These are phyloP conservation scores for Botia almorhae DNA, from an alignment of 2,797 vertebrate genomes.

Conservation along the genomic window DNA sequence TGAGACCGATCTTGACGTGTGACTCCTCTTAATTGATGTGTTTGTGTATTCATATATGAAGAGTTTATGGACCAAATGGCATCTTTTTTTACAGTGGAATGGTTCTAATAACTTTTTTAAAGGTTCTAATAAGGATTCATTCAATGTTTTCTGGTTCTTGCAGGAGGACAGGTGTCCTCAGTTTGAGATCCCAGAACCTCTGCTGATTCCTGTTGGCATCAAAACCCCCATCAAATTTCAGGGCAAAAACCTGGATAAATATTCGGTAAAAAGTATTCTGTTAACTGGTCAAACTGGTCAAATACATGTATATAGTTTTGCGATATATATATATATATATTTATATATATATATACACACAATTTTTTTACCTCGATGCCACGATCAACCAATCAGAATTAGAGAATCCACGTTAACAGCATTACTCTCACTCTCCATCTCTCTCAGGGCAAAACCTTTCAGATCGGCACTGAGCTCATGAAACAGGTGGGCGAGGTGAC, in stretches of 20 bases:
- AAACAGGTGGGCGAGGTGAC: constrained; percentile 61
- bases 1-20: constrained; percentile 55
- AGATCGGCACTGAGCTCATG: constrained; percentile 79
- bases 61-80: background rate
- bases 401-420: too few species aligned
- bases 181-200: constrained; percentile 74
- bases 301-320: too few species aligned
- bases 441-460: constrained; percentile 68
- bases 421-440: background rate
- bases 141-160: constrained; percentile 23
- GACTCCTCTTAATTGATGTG: background rate
- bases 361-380: too few species aligned
- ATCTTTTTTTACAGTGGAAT: too few species aligned
- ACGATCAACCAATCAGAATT: too few species aligned
- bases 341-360: too few species aligned
- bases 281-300: too few species aligned
- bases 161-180: constrained; percentile 75
- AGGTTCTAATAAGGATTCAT: background rate
- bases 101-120: too few species aligned
- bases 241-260: constrained; percentile 75
- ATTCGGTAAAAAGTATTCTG: constrained; percentile 67
- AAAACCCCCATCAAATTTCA: constrained; percentile 72
- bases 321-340: too few species aligned
- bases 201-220: constrained; percentile 74
- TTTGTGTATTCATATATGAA: background rate